Percentiles rank a stretch among this genome's conserved stretches.
phyloP scores from a whole-genome alignment of 2,797 vertebrate genomes.

The Eremophila alpestris region DNA sequence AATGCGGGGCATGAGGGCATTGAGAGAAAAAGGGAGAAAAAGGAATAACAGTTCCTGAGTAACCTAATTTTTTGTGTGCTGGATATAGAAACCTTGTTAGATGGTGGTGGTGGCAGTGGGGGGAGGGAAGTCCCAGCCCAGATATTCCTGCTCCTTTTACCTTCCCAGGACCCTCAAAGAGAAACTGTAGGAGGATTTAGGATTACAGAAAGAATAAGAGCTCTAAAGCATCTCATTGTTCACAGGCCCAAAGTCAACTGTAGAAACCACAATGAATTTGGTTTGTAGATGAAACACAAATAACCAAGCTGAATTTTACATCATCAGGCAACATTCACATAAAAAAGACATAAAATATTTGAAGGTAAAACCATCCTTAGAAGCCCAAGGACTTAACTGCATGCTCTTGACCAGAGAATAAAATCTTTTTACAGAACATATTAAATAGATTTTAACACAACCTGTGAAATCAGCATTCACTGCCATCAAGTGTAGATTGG shows the following conservation, averaged over 20 bases:
- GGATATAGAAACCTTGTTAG: background rate
- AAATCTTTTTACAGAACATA: background rate
- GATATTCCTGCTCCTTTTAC: background rate
- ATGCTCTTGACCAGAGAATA: background rate
- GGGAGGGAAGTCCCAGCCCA: background rate
- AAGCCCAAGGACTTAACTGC: background rate
- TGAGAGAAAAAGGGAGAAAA: background rate
- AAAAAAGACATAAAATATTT: background rate
- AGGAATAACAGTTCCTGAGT: background rate
- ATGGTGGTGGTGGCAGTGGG: background rate
- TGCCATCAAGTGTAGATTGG: background rate
- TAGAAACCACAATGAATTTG: background rate
- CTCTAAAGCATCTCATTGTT: background rate
- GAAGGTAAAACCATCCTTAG: background rate
- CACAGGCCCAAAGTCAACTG: background rate
- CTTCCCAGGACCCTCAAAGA: background rate
- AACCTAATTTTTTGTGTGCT: background rate
- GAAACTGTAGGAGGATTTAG: background rate
- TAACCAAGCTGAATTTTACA: background rate
- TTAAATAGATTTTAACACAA: background rate
- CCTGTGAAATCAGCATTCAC: background rate
- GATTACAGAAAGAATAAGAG: background rate
- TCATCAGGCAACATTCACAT: background rate
- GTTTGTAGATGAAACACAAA: background rate
- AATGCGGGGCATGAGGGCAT: accelerated